Percentiles rank a stretch among this genome's conserved stretches.
These are phyloP conservation scores for Platycnemis pennipes DNA, from an alignment of 2,888 invertebrate species.

Conservation along the genomic window DNA sequence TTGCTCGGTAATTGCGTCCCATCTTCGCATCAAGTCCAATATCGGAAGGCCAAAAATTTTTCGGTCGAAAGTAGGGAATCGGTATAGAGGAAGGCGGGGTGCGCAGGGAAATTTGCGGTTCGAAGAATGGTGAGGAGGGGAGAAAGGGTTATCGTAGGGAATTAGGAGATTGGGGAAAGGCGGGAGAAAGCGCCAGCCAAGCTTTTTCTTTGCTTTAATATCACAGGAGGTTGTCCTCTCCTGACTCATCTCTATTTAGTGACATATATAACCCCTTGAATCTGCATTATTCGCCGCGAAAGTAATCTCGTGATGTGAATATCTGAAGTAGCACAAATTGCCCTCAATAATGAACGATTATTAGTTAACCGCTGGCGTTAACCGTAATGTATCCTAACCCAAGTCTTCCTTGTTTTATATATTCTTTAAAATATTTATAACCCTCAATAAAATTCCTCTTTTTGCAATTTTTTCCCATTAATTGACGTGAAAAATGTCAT, in stretches of 20 bases:
- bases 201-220: not conserved
- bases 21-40: constrained; percentile 37
- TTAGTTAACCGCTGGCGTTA: too few species aligned
- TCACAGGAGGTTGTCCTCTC: not conserved
- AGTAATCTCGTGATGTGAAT: too few species aligned
- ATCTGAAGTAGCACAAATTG: too few species aligned
- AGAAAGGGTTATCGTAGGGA: not conserved
- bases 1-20: constrained; percentile 40
- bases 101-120: not conserved
- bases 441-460: too few species aligned
- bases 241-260: not conserved
- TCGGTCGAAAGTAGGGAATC: not conserved
- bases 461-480: too few species aligned
- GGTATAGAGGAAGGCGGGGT: not conserved
- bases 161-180: not conserved
- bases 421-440: too few species aligned
- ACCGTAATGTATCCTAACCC: too few species aligned
- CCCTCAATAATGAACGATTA: too few species aligned
- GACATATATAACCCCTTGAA: not conserved
- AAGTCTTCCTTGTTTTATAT: too few species aligned
- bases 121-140: not conserved
- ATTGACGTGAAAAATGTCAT: too few species aligned
- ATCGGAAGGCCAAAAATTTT: constrained; percentile 39
- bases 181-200: not conserved
- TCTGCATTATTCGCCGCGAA: not conserved